These are phyloP conservation scores for Mugil cephalus DNA, from an alignment of 2,113 vertebrate genomes.

Conservation along the genomic window DNA sequence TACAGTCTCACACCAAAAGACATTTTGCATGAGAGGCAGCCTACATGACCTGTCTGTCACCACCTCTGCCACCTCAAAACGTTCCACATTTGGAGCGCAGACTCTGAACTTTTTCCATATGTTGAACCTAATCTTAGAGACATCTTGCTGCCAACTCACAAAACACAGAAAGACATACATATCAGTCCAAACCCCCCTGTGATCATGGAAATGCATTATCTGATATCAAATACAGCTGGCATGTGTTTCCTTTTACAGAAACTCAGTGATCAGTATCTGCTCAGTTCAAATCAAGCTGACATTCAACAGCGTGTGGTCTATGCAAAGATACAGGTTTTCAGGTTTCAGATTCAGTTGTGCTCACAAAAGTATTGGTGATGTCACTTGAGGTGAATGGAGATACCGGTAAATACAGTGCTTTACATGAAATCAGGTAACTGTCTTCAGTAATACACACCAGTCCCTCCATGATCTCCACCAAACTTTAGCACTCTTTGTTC, in stretches of 20 bases:
- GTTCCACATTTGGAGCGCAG: conserved; percentile 10
- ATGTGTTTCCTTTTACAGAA: neutral
- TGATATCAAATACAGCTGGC: neutral
- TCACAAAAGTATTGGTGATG: neutral
- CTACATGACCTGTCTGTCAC: conserved; percentile 18
- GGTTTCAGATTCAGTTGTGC: neutral
- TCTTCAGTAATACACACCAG: no score
- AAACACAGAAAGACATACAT: neutral
- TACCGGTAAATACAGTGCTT: no score
- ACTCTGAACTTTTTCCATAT: neutral
- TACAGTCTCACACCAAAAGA: neutral
- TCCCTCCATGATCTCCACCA: no score
- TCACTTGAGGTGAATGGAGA: no score
- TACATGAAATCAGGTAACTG: no score
- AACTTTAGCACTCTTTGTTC: no score
- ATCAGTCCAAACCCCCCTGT: neutral
- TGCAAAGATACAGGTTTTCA: no score
- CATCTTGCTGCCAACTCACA: neutral
- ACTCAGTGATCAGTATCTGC: neutral
- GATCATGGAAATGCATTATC: neutral
- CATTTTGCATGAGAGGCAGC: neutral
- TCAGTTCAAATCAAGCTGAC: neutral
- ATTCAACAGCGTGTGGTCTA: no score
- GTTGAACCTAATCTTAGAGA: neutral
- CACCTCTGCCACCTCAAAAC: conserved; percentile 6